phyloP scores from a whole-genome alignment of 2,888 invertebrate species.

The Trachelus troglodyta region DNA sequence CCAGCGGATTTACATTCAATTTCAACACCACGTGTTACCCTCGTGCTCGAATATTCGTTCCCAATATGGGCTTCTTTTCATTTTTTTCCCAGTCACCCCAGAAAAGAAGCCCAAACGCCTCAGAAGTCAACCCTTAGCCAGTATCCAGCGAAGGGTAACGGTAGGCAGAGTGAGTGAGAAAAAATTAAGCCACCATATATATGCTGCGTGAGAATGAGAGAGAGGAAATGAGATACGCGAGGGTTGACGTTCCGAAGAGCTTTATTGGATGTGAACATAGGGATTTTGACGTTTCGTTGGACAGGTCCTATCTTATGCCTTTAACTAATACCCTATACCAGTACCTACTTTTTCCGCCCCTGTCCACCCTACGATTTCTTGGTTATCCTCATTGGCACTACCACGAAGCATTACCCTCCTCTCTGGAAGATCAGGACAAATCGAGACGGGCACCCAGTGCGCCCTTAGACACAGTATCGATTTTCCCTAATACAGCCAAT shows the following conservation, averaged over 20 bases:
- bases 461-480: neutral
- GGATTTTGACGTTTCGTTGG: neutral
- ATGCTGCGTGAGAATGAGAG: neutral
- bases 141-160: neutral
- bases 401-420: neutral
- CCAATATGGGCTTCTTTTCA: neutral
- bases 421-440: neutral
- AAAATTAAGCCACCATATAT: neutral
- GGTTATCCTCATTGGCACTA: neutral
- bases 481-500: neutral
- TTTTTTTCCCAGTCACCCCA: neutral
- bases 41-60: neutral
- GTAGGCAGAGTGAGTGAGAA: neutral
- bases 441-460: neutral
- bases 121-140: neutral
- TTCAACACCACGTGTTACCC: constrained; percentile 1
- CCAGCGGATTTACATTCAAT: neutral
- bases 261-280: neutral
- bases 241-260: neutral
- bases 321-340: neutral
- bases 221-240: neutral
- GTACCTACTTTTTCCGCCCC: neutral
- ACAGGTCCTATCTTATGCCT: neutral
- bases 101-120: neutral
- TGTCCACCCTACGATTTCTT: neutral